Evolutionary conservation across 2,113 vertebrate species (phyloP).

Genomic region (Toxotes chatareus): DNA sequence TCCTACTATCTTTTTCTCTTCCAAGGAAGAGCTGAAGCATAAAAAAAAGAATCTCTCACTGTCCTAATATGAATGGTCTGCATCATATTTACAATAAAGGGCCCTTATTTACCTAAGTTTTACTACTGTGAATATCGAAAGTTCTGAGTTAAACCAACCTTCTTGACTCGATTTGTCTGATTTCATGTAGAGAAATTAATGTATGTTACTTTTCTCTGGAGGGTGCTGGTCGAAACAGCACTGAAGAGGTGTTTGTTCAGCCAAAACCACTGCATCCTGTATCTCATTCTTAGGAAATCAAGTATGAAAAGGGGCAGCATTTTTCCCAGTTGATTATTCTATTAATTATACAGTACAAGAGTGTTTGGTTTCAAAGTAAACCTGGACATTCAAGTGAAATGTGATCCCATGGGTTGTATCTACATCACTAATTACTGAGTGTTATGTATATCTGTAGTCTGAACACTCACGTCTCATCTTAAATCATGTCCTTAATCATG

Average conservation of each 20-base stretch:
- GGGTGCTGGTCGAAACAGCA: not conserved
- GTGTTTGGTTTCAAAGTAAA: conserved; percentile 58
- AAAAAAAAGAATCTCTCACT: not conserved
- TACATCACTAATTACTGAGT: conserved; percentile 6
- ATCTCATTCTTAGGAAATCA: not conserved
- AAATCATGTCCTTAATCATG: conserved; percentile 5
- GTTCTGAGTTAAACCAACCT: not conserved
- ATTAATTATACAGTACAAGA: not conserved
- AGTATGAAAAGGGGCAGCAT: not conserved
- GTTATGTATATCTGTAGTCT: not conserved
- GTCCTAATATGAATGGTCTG: not conserved
- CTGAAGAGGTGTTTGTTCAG: conserved; percentile 8
- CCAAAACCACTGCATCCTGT: not conserved
- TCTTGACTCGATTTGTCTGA: not conserved
- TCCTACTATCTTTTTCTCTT: too few relatives aligned
- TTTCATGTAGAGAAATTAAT: too few relatives aligned
- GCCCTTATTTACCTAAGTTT: not conserved
- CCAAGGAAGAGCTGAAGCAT: too few relatives aligned
- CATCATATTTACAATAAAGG: not conserved
- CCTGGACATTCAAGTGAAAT: conserved; percentile 50
- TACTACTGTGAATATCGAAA: not conserved
- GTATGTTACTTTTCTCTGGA: not conserved
- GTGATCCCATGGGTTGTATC: conserved; percentile 10
- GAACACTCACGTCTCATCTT: not conserved
- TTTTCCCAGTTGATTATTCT: conserved; percentile 5